These are phyloP conservation scores for Caenorhabditis sp. DNA, from an alignment of 2,888 invertebrate species.

Conservation along the genomic window DNA sequence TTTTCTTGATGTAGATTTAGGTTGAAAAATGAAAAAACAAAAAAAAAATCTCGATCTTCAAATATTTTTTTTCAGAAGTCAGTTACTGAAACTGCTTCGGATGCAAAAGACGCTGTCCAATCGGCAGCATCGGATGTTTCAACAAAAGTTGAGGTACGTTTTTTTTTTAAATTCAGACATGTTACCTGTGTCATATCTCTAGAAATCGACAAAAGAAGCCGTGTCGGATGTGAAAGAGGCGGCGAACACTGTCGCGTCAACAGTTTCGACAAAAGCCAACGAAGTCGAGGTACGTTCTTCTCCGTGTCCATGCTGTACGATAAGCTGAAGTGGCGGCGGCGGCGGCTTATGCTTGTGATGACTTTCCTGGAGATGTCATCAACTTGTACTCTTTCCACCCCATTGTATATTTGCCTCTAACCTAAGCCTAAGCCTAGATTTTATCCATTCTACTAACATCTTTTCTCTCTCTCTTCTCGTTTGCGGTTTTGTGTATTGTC, in stretches of 20 bases:
- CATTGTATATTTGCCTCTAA: not conserved
- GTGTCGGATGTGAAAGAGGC: slow-evolving; percentile 29
- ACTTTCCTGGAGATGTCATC: too few species aligned
- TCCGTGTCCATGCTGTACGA: slow-evolving; percentile 27
- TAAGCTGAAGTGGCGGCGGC: slow-evolving; percentile 15
- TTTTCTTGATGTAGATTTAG: too few species aligned
- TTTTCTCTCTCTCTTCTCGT: too few species aligned
- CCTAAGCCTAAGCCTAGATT: too few species aligned
- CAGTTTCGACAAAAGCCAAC: slow-evolving; percentile 12
- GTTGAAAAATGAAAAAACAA: too few species aligned
- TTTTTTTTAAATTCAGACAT: not conserved
- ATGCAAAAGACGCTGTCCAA: slow-evolving; percentile 16
- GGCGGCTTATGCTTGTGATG: too few species aligned
- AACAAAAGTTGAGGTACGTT: slow-evolving; percentile 21
- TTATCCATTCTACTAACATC: too few species aligned
- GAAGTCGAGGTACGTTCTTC: slow-evolving; percentile 44
- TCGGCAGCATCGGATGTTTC: not conserved
- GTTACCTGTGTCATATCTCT: not conserved
- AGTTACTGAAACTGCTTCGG: slow-evolving; percentile 23
- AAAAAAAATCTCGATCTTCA: too few species aligned
- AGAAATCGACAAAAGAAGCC: not conserved
- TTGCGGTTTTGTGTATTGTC: too few species aligned
- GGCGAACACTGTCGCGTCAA: not conserved
- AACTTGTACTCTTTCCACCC: not conserved
- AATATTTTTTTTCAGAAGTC: slow-evolving; percentile 17